Evolutionary conservation across 1,140 invertebrate species (phyloP).

Genomic region (Chironomus striatipennis): DNA sequence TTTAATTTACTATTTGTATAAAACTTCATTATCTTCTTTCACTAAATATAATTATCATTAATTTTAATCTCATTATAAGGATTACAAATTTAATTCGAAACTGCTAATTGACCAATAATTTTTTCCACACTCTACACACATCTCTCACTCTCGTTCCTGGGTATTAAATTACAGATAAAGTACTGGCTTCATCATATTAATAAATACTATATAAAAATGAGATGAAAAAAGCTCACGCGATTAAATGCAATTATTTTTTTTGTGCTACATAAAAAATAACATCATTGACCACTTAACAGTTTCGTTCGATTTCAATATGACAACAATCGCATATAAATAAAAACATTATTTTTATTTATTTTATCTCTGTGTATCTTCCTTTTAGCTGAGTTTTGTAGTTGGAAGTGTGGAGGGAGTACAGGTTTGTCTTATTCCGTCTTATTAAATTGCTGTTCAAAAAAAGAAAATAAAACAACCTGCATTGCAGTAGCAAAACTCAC

Average conservation of each 20-base stretch:
- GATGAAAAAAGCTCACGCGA: neutral
- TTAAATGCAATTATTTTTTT: slow-evolving; percentile 6
- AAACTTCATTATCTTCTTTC: neutral
- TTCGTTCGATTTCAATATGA: slow-evolving; percentile 13
- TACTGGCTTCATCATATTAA: slow-evolving; percentile 8
- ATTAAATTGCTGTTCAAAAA: too few species aligned
- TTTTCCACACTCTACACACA: neutral
- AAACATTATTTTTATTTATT: slow-evolving; percentile 12
- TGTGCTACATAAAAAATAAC: neutral
- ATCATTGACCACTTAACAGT: slow-evolving; percentile 8
- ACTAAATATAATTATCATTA: slow-evolving; percentile 4
- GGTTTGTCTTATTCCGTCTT: too few species aligned
- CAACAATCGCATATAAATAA: slow-evolving; percentile 6
- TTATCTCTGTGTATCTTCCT: neutral
- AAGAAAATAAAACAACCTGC: too few species aligned
- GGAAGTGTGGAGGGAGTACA: too few species aligned
- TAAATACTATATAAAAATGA: slow-evolving; percentile 9
- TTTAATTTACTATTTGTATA: too few species aligned
- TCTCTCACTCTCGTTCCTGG: neutral
- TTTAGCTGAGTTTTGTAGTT: neutral
- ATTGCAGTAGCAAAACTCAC: too few species aligned
- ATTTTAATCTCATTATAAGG: slow-evolving; percentile 1
- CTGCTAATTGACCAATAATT: neutral
- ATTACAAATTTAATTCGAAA: neutral
- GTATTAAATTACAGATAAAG: slow-evolving; percentile 2